Evolutionary conservation across 30 jellyfish, hydroid and myxozoan genomes (phyloP).

Genomic region (Catostylus mosaicus): DNA sequence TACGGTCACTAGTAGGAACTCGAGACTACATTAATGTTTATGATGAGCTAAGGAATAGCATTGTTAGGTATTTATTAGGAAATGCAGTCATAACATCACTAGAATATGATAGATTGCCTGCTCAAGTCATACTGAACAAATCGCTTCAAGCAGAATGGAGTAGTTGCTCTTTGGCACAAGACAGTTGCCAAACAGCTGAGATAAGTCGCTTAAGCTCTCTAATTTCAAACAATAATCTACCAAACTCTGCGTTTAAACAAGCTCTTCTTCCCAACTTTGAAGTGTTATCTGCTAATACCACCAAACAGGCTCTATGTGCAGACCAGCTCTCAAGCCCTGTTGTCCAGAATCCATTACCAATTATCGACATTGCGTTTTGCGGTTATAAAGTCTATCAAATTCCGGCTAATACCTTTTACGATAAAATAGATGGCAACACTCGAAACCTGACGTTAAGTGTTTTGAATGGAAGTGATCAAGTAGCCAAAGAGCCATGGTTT

Average conservation of each 20-base stretch:
- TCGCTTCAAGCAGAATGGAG: slow-evolving; percentile 64
- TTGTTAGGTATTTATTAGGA: slow-evolving; percentile 35
- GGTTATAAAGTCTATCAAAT: slow-evolving; percentile 49
- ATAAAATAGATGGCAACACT: slow-evolving; percentile 83
- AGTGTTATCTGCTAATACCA: slow-evolving; percentile 17
- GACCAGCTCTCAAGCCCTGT: slow-evolving; percentile 66
- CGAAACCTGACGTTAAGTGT: slow-evolving; percentile 55
- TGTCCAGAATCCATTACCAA: slow-evolving; percentile 72
- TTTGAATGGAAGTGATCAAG: slow-evolving; percentile 28
- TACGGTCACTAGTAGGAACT: slow-evolving; percentile 4
- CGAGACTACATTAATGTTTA: slow-evolving; percentile 29
- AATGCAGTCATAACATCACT: slow-evolving; percentile 34
- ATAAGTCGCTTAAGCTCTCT: slow-evolving; percentile 7
- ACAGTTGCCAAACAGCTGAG: slow-evolving; percentile 47
- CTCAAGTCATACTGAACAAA: slow-evolving; percentile 5
- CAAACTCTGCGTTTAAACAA: slow-evolving; percentile 37
- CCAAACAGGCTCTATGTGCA: slow-evolving; percentile 63
- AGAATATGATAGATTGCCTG: slow-evolving; percentile 24
- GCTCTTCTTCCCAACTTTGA: slow-evolving; percentile 51
- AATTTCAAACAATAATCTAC: slow-evolving; percentile 11
- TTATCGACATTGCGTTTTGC: slow-evolving; percentile 56
- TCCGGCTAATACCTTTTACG: slow-evolving; percentile 84
- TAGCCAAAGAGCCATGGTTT: slow-evolving; percentile 37
- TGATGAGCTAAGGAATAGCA: slow-evolving; percentile 43
- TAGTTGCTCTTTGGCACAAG: slow-evolving; percentile 64